A percentile compares a stretch with the other conserved stretches of the same genome.
phyloP scores from a whole-genome alignment of 2,888 invertebrate genomes.

The Zygogramma bicolorata region DNA sequence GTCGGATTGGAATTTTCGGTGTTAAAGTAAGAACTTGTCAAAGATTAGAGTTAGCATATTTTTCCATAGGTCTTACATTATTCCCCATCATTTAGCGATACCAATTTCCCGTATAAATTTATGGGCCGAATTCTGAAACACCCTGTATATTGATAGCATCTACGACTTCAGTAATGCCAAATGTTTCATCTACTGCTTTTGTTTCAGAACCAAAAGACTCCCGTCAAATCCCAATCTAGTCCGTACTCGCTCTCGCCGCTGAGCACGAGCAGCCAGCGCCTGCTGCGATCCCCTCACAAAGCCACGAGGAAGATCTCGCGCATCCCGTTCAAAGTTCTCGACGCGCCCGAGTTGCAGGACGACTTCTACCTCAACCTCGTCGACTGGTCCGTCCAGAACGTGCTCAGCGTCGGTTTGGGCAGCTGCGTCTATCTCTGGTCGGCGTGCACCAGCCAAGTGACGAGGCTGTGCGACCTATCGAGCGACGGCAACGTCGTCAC shows the following conservation, averaged over 20 bases:
- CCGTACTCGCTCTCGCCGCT: constrained; percentile 96
- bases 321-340: constrained; percentile 96
- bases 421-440: constrained; percentile 99
- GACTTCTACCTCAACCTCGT: constrained; percentile 99
- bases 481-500: constrained; percentile 95
- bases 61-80: too few species aligned
- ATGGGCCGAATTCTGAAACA: too few species aligned
- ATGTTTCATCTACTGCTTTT: constrained; percentile 46
- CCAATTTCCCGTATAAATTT: too few species aligned
- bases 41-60: too few species aligned
- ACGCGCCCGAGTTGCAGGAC: constrained; percentile 97
- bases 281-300: constrained; percentile 94
- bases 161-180: not conserved
- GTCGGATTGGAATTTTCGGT: too few species aligned
- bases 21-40: too few species aligned
- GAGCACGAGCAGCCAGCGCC: constrained; percentile 93
- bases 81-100: too few species aligned
- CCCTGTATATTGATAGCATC: not conserved
- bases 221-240: constrained; percentile 78
- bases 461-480: constrained; percentile 94
- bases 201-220: constrained; percentile 75
- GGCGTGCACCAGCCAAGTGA: constrained; percentile 95
- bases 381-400: constrained; percentile 97
- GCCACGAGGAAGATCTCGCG: constrained; percentile 98
- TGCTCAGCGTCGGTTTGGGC: constrained; percentile 96